Evolutionary conservation across 1,140 invertebrate species (phyloP), one percentile per base, ranked within the genome.

Genomic region (Scaptomyza graminum): DNA sequence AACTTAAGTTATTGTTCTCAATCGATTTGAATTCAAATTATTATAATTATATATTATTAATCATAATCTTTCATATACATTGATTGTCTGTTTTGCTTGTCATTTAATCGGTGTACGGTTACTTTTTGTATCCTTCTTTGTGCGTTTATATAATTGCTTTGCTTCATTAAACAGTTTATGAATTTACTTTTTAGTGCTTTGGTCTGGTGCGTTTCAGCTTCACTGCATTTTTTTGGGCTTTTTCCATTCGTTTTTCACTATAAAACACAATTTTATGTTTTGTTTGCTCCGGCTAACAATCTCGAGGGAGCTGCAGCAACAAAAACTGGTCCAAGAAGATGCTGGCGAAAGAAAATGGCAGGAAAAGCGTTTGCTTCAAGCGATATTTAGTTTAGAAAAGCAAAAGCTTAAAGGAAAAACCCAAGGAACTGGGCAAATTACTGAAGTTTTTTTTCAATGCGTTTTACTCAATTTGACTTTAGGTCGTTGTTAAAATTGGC

Each of bases 401-500:
- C 15, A 54, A 55, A 46, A 49, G 37, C 49, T 63, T 60, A 62
- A 56, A 72, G 62, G 16, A 62, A 55, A 75, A 51, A 60, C 52
- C 41, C 70, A 71, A 56, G 8, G 74, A 75, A 77, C 81, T 71
- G 65, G 43, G 69, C 55, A 85, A 85, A 85, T 88, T 76, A 87
- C 82, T 85, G 82, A 87, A 88, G 78, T 85, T 22, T 85, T 85
- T 85, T 34, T 85, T 85, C 74, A 85, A 85, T 87, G 83, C 83
- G 83, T 82, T 85, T 82, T 88, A 85, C 69, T 82, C 81, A 85
- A 85, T 85, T 85, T 87, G 82, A 85, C 78, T 85, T 85, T 78
- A 64, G 78, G 82, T 85, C 82, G 83, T 76, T 75, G 74, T 72
- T 65, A 87, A 84, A 87, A 87, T 85, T 85, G 71, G 66, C 83